Evolutionary conservation across 2,113 vertebrate genomes (phyloP).

Genomic region (Nipponia nippon): DNA sequence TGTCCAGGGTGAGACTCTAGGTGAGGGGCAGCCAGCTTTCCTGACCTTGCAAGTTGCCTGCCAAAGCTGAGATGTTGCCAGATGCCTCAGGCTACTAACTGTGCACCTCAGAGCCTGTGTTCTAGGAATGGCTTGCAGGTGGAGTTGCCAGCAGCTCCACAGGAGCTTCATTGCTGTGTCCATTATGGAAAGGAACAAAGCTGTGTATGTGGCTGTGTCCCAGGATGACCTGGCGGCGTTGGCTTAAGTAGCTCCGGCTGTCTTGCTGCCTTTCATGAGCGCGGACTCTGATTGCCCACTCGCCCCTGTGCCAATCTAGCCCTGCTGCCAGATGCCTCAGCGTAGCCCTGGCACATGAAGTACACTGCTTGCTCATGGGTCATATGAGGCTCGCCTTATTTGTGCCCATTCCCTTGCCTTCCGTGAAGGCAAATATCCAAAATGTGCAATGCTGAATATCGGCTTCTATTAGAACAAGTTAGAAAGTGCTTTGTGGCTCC

Average conservation of each 20-base stretch:
- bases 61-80: neutral
- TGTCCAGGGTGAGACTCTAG: neutral
- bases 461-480: neutral
- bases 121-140: neutral
- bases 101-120: fast-evolving
- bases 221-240: neutral
- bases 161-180: neutral
- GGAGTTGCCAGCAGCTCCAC: neutral
- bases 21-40: neutral
- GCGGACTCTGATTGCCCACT: fast-evolving
- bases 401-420: neutral
- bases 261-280: fast-evolving
- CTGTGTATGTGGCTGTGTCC: neutral
- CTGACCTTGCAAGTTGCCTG: neutral
- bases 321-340: neutral
- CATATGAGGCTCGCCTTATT: neutral
- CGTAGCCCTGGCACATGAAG: neutral
- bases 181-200: neutral
- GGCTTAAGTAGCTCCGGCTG: neutral
- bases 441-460: neutral
- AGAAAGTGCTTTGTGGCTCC: fast-evolving
- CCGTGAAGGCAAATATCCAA: neutral
- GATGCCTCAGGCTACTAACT: neutral
- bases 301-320: neutral
- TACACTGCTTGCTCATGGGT: neutral